These are phyloP conservation scores for Parotocinclus haroldoi DNA, from an alignment of 2,797 vertebrate species.

Conservation along the genomic window DNA sequence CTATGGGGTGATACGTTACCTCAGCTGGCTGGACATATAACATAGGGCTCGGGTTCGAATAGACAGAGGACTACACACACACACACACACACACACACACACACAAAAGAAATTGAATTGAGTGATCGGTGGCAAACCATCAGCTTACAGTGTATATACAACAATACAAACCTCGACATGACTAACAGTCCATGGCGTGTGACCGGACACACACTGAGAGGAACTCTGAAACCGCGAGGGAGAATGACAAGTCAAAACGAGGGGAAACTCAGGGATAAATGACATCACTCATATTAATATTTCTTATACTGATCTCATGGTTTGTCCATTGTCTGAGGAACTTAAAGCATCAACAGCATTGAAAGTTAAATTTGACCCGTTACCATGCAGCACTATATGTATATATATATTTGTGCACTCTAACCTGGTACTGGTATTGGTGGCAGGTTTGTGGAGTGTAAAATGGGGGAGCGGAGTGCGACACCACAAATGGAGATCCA, in stretches of 20 bases:
- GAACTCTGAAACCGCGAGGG: slow-evolving; percentile 55
- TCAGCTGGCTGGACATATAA: slow-evolving; percentile 55
- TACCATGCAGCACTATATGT: too few relatives aligned
- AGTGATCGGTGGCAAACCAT: not conserved
- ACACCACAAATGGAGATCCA: slow-evolving; percentile 68
- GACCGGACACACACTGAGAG: slow-evolving; percentile 68
- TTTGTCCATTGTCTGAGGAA: too few relatives aligned
- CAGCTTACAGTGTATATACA: not conserved
- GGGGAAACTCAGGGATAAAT: too few relatives aligned
- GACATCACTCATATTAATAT: too few relatives aligned
- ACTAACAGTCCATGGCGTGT: slow-evolving; percentile 72
- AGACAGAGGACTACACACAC: slow-evolving; percentile 51
- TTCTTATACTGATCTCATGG: too few relatives aligned
- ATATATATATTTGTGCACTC: not conserved
- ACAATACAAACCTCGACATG: slow-evolving; percentile 62
- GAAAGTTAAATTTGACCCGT: too few relatives aligned
- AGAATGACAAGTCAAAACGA: too few relatives aligned
- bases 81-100: too few relatives aligned
- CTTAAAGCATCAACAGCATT: too few relatives aligned
- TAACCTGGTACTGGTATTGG: slow-evolving; percentile 84
- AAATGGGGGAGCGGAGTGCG: slow-evolving; percentile 62
- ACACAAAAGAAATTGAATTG: slow-evolving; percentile 22
- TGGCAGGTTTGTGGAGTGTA: slow-evolving; percentile 74
- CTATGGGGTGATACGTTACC: slow-evolving; percentile 49
- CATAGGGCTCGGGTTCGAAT: slow-evolving; percentile 38